Percentiles rank a stretch among this genome's conserved stretches.
These are phyloP conservation scores for Agonopterix arenella DNA, from an alignment of 2,888 invertebrate genomes.

Conservation along the genomic window DNA sequence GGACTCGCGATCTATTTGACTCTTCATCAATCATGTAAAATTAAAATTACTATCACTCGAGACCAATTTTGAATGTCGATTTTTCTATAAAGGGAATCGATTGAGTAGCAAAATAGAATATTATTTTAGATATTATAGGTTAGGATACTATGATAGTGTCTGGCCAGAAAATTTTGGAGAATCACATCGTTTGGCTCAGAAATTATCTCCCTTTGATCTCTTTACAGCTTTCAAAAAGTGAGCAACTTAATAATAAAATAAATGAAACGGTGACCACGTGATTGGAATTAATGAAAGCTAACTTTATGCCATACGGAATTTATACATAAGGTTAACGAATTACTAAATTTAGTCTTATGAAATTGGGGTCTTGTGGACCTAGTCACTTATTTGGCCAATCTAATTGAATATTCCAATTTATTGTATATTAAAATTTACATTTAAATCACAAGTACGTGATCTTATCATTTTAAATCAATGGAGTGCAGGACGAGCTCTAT, in stretches of 20 bases:
- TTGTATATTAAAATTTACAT: constrained; percentile 65
- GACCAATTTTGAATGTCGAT: constrained; percentile 72
- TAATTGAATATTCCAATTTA: constrained; percentile 75
- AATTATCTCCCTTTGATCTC: constrained; percentile 75
- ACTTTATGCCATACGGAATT: constrained; percentile 77
- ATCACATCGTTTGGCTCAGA: constrained; percentile 77
- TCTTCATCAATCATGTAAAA: constrained; percentile 61
- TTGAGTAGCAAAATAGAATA: constrained; percentile 70
- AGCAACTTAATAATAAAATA: constrained; percentile 59
- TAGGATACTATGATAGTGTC: constrained; percentile 76
- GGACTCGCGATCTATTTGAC: constrained; percentile 14
- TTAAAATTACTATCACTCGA: constrained; percentile 58
- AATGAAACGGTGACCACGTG: constrained; percentile 64
- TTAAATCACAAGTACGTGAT: constrained; percentile 60
- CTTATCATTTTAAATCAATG: constrained; percentile 63
- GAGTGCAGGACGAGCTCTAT: constrained; percentile 73
- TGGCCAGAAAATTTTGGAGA: constrained; percentile 76
- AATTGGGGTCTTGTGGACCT: constrained; percentile 70
- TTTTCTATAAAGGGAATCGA: constrained; percentile 67
- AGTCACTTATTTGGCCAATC: constrained; percentile 76
- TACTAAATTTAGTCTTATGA: constrained; percentile 75
- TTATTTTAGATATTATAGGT: constrained; percentile 75
- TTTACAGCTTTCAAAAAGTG: constrained; percentile 75
- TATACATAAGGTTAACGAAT: constrained; percentile 76
- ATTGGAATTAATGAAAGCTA: constrained; percentile 75